Evolutionary conservation across 2,797 vertebrate genomes (phyloP), one percentile per base, ranked within the genome.

Genomic region (Sebastes vulpes): DNA sequence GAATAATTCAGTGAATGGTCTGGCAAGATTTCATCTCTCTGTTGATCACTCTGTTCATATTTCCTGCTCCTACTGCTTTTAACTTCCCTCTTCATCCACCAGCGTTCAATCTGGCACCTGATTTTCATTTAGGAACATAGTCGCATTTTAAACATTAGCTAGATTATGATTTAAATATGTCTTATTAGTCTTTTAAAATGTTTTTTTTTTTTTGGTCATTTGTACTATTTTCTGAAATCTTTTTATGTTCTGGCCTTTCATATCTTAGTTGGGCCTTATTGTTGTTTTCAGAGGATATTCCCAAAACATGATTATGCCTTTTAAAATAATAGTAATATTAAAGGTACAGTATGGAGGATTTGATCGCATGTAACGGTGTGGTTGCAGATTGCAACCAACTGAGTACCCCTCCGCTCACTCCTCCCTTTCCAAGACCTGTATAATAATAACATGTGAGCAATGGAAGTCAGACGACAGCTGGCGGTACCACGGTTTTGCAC

Each of bases 1-100:
- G 79, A 93, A 92, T 91, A 84, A 89, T 92, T 91, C 80, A 91
- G 82, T 6, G 26, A 56, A 46, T 76, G 79, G 66, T 82, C 86
- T 85, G 86, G 79, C 57, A 74, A 76, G 63, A 87, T 88, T 87
- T 83, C 66, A 86, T 90, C 88, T 85, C 81, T 65, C 74, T 56
- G 73, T 72, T 83, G 68, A 79, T 83, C 75, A 56, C 73, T 64
- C 54, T 14, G 82, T 71, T 14, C 76, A 5, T 56, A 35, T 60
- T 26, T 59, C 53, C 81, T 71, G 63, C 68, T 18, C 2, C 1
- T 25, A 12, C 28, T 14, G 56, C 75, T 63, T 38, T 46, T 46
- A 38, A 16, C 64, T 18, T 56, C 58, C 38, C 11, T 54, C 50
- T 1, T 50, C 61, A 32, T 48, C 59, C 53, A 32, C 46, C 9